Evolutionary conservation across 1,140 invertebrate genomes (phyloP).

Genomic region (Drosophila teissieri): DNA sequence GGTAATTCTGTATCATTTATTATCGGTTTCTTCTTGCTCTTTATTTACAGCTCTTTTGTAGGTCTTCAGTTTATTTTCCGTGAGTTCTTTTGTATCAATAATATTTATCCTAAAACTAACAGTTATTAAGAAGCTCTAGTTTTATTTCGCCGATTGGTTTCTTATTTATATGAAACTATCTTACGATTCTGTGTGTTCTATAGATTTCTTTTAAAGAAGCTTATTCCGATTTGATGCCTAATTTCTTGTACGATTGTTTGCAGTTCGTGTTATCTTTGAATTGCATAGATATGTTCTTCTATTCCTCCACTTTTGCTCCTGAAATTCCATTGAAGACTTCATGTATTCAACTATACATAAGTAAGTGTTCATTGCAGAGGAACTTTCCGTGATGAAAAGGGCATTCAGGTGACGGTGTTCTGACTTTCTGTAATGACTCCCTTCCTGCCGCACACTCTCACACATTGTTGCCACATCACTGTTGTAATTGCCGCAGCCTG

Average conservation of each 20-base stretch:
- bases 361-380: neutral
- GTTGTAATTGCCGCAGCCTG: constrained; percentile 71
- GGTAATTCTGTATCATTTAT: constrained; percentile 4
- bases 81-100: neutral
- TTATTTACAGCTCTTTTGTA: neutral
- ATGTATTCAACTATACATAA: too few species aligned
- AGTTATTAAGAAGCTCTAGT: too few species aligned
- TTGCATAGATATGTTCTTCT: too few species aligned
- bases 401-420: constrained; percentile 24
- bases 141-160: neutral
- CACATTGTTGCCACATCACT: constrained; percentile 73
- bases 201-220: too few species aligned
- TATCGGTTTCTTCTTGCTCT: neutral
- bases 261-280: too few species aligned
- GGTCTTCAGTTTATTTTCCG: neutral
- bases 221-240: too few species aligned
- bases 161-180: too few species aligned
- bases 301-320: too few species aligned
- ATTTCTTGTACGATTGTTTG: too few species aligned
- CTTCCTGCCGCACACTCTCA: constrained; percentile 6
- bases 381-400: constrained; percentile 6
- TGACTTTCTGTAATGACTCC: constrained; percentile 1
- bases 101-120: too few species aligned
- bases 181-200: too few species aligned
- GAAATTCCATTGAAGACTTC: too few species aligned